Base-by-base conservation (phyloP, 2,888 invertebrate genomes). In the Parascotia fuliginaria region DNA sequence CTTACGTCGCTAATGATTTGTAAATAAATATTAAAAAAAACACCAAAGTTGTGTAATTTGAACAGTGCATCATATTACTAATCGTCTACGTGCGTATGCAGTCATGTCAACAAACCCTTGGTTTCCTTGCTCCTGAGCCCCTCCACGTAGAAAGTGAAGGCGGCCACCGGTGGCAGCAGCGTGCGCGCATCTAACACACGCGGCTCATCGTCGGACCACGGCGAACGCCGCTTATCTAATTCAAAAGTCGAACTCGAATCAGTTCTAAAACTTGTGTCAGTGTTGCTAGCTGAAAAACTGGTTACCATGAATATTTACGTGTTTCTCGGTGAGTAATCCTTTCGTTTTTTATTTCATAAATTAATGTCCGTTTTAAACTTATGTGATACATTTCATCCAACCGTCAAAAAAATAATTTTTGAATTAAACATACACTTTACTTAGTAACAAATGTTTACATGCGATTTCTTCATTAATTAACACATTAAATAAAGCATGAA, bases 131-230 rank as follows among this genome's bases (percentile, higher is more conserved):
- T 83, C 82, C 85, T 73, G 77, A 73, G 73, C 89, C 89, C 89
- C 88, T 82, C 90, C 77, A 87, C 75, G 73, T 88, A 89, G 91
- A 92, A 92, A 92, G 91, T 91, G 91, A 92, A 90, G 75, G 91
- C 83, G 75, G 53, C 75, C 70, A 67, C 51, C 70, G 75, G 77
- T 75, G 55, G 59, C 51, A 53, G 59, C 65, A 57, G 63, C 68
- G 72, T 74, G 58, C 61, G 73, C 73, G 78, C 77, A 76, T 77
- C 69, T 68, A 70, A 75, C 89, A 91, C 76, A 91, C 84, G 90
- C 90, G 90, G 77, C 63, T 65, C 67, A 80, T 83, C 85, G 87
- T 81, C 77, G 70, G 77, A 77, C 77, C 82, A 80, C 79, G 77
- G 78, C 83, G 83, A 78, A 89, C 91, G 90, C 89, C 76, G 79